A percentile compares a stretch with the other conserved stretches of the same genome.
Conservation (phyloP, 1,140 invertebrate genomes). For the Eriocheir sinensis region DNA sequence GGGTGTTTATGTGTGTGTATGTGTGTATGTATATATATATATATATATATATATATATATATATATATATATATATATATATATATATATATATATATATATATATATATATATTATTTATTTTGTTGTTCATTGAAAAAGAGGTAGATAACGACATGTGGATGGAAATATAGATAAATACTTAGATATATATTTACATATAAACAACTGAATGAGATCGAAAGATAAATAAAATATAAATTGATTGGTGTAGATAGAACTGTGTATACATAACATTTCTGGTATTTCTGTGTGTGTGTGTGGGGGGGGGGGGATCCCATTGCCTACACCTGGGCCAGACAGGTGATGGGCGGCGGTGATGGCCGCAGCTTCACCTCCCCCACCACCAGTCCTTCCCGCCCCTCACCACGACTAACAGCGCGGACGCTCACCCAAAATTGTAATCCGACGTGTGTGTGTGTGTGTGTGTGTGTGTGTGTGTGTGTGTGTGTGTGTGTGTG, state of each 20-base stretch:
- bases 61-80: conserved; percentile 59
- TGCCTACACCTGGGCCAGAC: too few species aligned
- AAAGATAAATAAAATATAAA: too few species aligned
- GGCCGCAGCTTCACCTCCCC: background rate
- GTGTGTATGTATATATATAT: conserved; percentile 46
- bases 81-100: conserved; percentile 48
- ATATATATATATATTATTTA: conserved; percentile 40
- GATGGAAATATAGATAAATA: background rate
- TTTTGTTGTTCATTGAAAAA: background rate
- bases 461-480: background rate
- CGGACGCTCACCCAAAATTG: too few species aligned
- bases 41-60: conserved; percentile 55
- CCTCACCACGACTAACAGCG: too few species aligned
- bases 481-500: too few species aligned
- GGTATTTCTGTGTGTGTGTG: too few species aligned
- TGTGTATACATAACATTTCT: too few species aligned
- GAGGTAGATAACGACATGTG: background rate
- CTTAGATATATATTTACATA: background rate
- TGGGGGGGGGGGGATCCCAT: too few species aligned
- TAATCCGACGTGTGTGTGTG: background rate
- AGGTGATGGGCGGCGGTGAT: too few species aligned
- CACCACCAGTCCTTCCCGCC: too few species aligned
- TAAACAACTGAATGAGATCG: too few species aligned
- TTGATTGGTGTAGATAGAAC: too few species aligned
- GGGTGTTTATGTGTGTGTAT: conserved; percentile 32